Conservation (phyloP, 2,113 vertebrate genomes). For the Sardina pilchardus region DNA sequence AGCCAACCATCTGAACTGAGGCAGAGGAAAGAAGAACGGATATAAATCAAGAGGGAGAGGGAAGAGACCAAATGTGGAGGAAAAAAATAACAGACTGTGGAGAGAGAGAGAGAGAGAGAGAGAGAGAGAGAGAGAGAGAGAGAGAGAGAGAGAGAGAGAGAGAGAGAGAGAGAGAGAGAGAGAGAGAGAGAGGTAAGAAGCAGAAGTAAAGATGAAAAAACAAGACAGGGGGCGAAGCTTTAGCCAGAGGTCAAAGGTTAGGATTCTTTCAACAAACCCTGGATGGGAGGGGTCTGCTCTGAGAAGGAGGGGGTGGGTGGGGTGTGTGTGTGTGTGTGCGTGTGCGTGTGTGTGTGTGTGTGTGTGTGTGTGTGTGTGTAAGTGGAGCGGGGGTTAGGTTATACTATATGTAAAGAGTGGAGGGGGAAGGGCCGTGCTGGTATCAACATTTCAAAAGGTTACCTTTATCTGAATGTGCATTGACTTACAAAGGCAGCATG, state of each 20-base stretch:
- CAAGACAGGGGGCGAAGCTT: constrained; percentile 42
- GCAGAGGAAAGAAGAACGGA: too few species aligned
- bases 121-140: background rate
- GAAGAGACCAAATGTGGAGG: background rate
- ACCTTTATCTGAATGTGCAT: constrained; percentile 23
- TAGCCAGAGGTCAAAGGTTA: constrained; percentile 55
- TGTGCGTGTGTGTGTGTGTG: background rate
- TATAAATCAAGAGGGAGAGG: background rate
- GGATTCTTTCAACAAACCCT: constrained; percentile 52
- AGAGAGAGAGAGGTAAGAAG: constrained; percentile 17
- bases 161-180: background rate
- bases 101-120: background rate
- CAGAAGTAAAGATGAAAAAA: constrained; percentile 39
- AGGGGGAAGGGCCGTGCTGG: constrained; percentile 21
- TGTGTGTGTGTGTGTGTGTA: constrained; percentile 11
- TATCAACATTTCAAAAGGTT: constrained; percentile 33
- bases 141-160: background rate
- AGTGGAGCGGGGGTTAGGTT: constrained; percentile 32
- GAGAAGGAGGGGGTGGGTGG: constrained; percentile 26
- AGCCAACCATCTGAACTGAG: too few species aligned
- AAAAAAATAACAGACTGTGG: background rate
- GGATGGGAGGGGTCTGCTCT: background rate
- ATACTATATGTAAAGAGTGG: constrained; percentile 36
- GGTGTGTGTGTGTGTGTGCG: background rate
- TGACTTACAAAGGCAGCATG: background rate